These are phyloP conservation scores for Lepidocyrtoides sp. DNA, from an alignment of 2,888 invertebrate genomes.

Conservation along the genomic window DNA sequence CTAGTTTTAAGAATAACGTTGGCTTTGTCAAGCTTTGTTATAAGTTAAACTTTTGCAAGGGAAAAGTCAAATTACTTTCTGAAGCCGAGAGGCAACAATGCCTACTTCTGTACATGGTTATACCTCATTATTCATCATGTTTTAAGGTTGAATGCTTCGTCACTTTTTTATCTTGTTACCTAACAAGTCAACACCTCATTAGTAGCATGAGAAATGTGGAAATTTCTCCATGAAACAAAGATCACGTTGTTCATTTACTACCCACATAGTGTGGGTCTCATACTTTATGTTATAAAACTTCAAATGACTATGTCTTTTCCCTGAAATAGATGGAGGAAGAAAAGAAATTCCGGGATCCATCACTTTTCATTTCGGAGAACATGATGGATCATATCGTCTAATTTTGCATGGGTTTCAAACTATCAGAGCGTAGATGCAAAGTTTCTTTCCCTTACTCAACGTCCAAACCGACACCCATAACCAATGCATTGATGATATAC, in stretches of 20 bases:
- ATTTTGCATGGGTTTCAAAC: background rate
- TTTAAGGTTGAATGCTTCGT: conserved; percentile 55
- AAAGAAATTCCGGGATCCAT: conserved; percentile 6
- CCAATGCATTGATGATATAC: conserved; percentile 15
- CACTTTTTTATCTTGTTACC: conserved; percentile 38
- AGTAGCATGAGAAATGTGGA: background rate
- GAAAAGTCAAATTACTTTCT: conserved; percentile 5
- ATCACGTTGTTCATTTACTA: conserved; percentile 10
- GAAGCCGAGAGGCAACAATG: background rate
- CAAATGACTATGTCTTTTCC: background rate
- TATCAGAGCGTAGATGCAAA: background rate
- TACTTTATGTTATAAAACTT: background rate
- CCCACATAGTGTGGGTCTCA: too few relatives aligned
- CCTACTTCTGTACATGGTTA: background rate
- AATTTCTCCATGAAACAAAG: conserved; percentile 46
- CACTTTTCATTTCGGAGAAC: conserved; percentile 38
- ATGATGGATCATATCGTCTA: conserved; percentile 33
- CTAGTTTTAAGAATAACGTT: background rate
- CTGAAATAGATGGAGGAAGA: background rate
- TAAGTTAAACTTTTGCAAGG: too few relatives aligned
- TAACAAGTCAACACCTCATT: conserved; percentile 63
- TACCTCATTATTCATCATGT: conserved; percentile 33
- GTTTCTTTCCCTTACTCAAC: background rate
- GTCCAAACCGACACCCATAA: conserved; percentile 40
- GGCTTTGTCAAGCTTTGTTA: background rate